phyloP scores from a whole-genome alignment of 2,113 vertebrate genomes.

The Oreochromis tanganicae region DNA sequence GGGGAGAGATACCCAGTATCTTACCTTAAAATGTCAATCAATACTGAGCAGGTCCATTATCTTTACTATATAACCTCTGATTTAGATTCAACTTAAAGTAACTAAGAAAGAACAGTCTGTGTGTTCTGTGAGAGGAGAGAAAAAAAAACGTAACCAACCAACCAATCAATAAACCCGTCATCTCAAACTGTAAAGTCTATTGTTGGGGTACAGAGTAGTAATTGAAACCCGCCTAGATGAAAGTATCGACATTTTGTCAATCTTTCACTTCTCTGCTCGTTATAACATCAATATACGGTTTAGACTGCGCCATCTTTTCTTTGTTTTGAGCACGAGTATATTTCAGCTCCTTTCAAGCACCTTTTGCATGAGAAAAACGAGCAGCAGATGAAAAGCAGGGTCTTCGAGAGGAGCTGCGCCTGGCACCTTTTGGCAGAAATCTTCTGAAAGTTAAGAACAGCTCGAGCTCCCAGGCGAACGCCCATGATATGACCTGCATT shows the following conservation, averaged over 20 bases:
- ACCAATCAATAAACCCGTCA: accelerated
- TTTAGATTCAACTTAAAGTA: background rate
- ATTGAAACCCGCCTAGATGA: accelerated
- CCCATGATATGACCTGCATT: background rate
- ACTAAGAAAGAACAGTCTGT: background rate
- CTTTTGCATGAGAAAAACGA: background rate
- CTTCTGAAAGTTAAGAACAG: background rate
- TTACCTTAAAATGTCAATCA: background rate
- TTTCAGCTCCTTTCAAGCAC: background rate
- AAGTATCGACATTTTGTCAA: background rate
- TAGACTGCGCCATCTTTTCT: accelerated
- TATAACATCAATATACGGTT: background rate
- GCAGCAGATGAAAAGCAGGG: background rate
- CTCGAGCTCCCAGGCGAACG: background rate
- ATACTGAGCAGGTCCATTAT: background rate
- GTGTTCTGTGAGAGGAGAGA: background rate
- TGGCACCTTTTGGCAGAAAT: background rate
- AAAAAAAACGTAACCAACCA: accelerated
- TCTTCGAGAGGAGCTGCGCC: background rate
- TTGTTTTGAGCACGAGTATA: background rate
- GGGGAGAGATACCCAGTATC: background rate
- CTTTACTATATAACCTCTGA: background rate
- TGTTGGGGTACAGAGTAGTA: background rate
- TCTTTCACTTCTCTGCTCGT: background rate
- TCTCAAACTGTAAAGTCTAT: background rate